Evolutionary conservation across 2,113 vertebrate species (phyloP).

Genomic region (Scopus umbretta): DNA sequence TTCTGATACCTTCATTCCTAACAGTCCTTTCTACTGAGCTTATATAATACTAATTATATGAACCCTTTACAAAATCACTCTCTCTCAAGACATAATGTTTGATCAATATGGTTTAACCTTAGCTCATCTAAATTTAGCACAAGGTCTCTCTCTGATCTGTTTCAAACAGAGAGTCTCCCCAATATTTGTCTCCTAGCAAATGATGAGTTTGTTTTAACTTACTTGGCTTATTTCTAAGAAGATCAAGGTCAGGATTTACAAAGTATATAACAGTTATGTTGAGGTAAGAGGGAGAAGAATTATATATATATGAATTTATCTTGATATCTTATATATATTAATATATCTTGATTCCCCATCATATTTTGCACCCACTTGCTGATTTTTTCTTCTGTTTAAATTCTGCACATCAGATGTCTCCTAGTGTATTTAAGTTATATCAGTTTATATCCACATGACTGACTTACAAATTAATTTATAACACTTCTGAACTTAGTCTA

Average conservation of each 20-base stretch:
- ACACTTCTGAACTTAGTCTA: not conserved
- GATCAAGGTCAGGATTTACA: not conserved
- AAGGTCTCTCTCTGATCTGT: constrained; percentile 37
- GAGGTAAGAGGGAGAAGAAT: not conserved
- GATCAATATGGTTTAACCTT: constrained; percentile 55
- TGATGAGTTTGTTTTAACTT: constrained; percentile 2
- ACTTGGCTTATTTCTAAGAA: not conserved
- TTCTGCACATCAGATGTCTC: not conserved
- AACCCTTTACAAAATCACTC: constrained; percentile 32
- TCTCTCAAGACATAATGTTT: constrained; percentile 35
- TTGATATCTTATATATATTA: not conserved
- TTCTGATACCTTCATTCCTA: constrained; percentile 9
- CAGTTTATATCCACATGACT: not conserved
- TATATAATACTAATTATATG: constrained; percentile 41
- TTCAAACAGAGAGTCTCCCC: constrained; percentile 10
- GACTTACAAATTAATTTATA: not conserved
- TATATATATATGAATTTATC: not conserved
- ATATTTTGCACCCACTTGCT: not conserved
- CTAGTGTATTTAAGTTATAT: not conserved
- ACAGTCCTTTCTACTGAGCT: constrained; percentile 1
- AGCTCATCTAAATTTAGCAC: constrained; percentile 51
- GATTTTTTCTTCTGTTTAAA: not conserved
- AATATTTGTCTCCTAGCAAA: constrained; percentile 14
- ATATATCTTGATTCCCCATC: not conserved
- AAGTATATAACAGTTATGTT: not conserved